phyloP scores from a whole-genome alignment of 2,113 vertebrate species.

The Podocnemis expansa region DNA sequence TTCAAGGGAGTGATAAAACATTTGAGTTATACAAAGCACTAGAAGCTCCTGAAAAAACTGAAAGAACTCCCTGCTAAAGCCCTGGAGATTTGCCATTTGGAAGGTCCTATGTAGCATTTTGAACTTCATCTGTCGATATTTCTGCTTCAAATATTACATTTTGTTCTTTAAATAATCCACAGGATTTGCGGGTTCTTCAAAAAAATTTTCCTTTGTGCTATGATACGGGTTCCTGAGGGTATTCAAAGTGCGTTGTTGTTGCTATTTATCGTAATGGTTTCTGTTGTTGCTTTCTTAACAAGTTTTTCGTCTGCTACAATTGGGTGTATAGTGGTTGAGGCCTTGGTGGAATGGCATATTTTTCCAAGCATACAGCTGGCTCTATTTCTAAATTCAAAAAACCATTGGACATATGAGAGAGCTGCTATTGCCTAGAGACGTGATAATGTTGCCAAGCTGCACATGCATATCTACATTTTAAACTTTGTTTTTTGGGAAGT shows the following conservation, averaged over 20 bases:
- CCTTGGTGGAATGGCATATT: constrained; percentile 9
- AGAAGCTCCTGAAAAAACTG: constrained; percentile 19
- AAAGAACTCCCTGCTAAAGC: not conserved
- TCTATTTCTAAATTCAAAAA: not conserved
- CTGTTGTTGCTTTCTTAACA: not conserved
- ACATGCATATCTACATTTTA: not conserved
- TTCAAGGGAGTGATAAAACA: not conserved
- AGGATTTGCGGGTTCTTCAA: not conserved
- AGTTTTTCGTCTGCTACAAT: not conserved
- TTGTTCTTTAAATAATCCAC: constrained; percentile 33
- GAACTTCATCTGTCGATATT: constrained; percentile 42
- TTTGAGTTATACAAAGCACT: constrained; percentile 10
- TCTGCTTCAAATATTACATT: constrained; percentile 31
- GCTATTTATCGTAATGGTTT: not conserved
- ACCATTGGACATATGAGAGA: not conserved
- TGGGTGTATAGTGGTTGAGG: constrained; percentile 12
- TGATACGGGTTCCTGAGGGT: not conserved
- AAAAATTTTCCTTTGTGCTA: not conserved
- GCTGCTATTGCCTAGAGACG: not conserved
- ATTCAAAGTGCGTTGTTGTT: not conserved
- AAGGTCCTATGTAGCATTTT: constrained; percentile 44
- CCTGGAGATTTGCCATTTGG: constrained; percentile 26
- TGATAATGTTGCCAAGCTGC: not conserved
- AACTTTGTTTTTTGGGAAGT: constrained; percentile 25
- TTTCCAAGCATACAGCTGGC: not conserved